Conservation (phyloP, 2,113 vertebrate species). For the Harpagus bidentatus region DNA sequence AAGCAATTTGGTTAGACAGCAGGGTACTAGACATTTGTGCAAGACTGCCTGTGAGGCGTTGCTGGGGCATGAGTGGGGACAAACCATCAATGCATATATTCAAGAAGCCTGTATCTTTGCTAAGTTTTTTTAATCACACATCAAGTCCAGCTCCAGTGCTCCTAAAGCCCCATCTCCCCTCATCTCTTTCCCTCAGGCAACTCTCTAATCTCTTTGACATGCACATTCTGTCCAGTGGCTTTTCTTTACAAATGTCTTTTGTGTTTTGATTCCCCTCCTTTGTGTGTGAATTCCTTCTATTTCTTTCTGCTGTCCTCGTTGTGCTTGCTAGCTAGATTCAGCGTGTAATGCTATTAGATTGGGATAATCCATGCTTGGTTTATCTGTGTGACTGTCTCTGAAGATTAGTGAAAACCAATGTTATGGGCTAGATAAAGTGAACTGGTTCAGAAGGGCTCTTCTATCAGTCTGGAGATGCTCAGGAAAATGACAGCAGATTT, state of each 20-base stretch:
- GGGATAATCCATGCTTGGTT: slow-evolving; percentile 57
- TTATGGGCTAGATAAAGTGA: slow-evolving; percentile 16
- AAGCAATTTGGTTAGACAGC: background rate
- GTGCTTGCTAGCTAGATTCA: slow-evolving; percentile 10
- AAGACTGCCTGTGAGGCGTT: background rate
- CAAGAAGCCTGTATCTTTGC: background rate
- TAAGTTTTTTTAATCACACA: background rate
- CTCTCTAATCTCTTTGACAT: slow-evolving; percentile 40
- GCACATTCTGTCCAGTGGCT: slow-evolving; percentile 38
- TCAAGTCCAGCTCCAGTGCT: slow-evolving; percentile 3
- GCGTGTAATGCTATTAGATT: slow-evolving; percentile 59
- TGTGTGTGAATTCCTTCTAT: slow-evolving; percentile 55
- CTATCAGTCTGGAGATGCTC: slow-evolving; percentile 18
- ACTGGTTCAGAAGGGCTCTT: slow-evolving; percentile 1
- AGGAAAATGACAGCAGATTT: slow-evolving; percentile 19
- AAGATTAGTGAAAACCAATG: slow-evolving; percentile 46
- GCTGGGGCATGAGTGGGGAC: background rate
- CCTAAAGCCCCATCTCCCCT: background rate
- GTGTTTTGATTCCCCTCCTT: slow-evolving; percentile 52
- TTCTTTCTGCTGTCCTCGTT: slow-evolving; percentile 27
- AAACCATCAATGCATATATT: background rate
- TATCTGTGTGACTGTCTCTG: slow-evolving; percentile 65
- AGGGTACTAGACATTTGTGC: background rate
- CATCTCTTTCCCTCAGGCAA: slow-evolving; percentile 4
- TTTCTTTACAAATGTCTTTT: slow-evolving; percentile 51